Evolutionary conservation across 2,888 invertebrate species (phyloP).

Genomic region (Parascotia fuliginaria): DNA sequence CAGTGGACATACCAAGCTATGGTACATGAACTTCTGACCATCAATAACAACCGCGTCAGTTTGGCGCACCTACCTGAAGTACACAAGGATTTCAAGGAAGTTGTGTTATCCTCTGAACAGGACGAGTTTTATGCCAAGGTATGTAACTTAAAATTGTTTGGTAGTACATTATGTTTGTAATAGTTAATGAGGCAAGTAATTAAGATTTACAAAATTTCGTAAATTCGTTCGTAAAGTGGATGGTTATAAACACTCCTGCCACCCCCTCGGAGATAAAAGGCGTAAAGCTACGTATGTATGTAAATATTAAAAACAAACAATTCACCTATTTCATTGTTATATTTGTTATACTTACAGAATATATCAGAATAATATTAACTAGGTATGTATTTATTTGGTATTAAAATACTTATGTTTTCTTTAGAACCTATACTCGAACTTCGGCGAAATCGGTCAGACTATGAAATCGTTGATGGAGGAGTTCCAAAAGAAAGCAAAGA

Average conservation of each 20-base stretch:
- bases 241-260: too few species aligned
- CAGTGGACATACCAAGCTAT: conserved; percentile 99
- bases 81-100: conserved; percentile 95
- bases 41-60: conserved; percentile 97
- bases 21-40: conserved; percentile 98
- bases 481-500: conserved; percentile 97
- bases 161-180: too few species aligned
- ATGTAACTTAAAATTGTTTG: background rate
- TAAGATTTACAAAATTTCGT: too few species aligned
- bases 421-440: conserved; percentile 97
- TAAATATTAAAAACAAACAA: too few species aligned
- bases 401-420: conserved; percentile 24
- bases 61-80: conserved; percentile 94
- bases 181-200: too few species aligned
- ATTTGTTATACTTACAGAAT: too few species aligned
- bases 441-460: conserved; percentile 99
- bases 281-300: too few species aligned
- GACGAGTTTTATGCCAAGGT: conserved; percentile 98
- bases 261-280: too few species aligned
- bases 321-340: too few species aligned
- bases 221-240: too few species aligned
- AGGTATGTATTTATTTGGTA: background rate
- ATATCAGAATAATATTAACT: too few species aligned
- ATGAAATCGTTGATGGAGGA: conserved; percentile 99
- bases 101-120: conserved; percentile 97